Conservation (phyloP, 2,888 invertebrate species). For the Cerceris rybyensis region DNA sequence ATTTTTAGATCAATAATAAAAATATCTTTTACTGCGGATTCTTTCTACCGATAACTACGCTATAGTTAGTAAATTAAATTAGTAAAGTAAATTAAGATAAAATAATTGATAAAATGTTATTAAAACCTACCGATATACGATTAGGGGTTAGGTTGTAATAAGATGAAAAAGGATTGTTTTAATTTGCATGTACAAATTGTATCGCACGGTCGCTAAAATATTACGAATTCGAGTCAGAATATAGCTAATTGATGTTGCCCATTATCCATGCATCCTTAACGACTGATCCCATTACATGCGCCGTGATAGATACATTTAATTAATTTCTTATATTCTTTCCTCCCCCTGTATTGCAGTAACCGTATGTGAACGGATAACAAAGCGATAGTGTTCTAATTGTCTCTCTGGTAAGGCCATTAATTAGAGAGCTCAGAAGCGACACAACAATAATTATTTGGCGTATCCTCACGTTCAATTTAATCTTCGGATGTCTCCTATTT, state of each 20-base stretch:
- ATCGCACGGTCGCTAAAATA: constrained; percentile 1
- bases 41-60: too few relatives aligned
- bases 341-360: constrained; percentile 36
- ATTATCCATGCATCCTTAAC: constrained; percentile 38
- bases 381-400: constrained; percentile 61
- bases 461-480: not conserved
- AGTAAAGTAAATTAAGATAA: too few relatives aligned
- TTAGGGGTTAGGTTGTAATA: not conserved
- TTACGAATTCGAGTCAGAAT: constrained; percentile 17
- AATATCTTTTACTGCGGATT: too few relatives aligned
- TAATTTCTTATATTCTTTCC: constrained; percentile 60
- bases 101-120: too few relatives aligned
- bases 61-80: too few relatives aligned
- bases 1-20: too few relatives aligned
- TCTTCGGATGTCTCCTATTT: not conserved
- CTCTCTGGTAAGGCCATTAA: constrained; percentile 56
- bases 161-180: not conserved
- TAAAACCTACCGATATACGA: not conserved
- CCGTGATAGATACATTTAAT: constrained; percentile 60
- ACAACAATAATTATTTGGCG: not conserved
- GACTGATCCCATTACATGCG: constrained; percentile 54
- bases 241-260: constrained; percentile 39
- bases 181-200: constrained; percentile 5
- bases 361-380: constrained; percentile 51
- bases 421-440: constrained; percentile 22